Base-by-base conservation (phyloP, 2,888 invertebrate species). In the Caenorhabditis becei region DNA sequence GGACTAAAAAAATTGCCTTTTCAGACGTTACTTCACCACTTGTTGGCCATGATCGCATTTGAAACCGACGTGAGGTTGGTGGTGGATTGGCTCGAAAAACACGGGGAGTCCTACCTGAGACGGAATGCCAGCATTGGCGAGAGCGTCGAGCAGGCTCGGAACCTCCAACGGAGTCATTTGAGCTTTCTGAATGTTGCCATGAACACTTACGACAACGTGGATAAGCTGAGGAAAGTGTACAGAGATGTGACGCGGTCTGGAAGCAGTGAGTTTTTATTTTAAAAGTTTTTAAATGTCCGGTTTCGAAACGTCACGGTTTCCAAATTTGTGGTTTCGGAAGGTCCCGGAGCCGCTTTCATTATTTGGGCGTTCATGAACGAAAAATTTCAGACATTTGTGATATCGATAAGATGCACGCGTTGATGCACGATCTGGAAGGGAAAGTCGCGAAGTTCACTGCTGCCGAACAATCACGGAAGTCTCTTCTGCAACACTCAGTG, bases 1-100 rank as follows among this genome's bases (percentile, higher is more conserved):
- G n/a, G n/a, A n/a, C n/a, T n/a, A n/a, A 10, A 5, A 35, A 35
- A 10, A 35, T 10, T 10, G 35, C 7, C 35, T 5, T 65, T 80
- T 8, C 18, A 86, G 86, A 66, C 75, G 28, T 49, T 71, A 1
- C 70, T 87, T 14, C 81, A 83, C 35, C 78, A 83, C 20, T 70
- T 86, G 70, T 78, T 83, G 16, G 86, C 88, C 0, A 69, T 81
- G 58, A 84, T 83, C 11, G 87, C 85, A 16, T 86, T 88, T 53
- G 83, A 88, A 54, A 82, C 84, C 2, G 88, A 88, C 71, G 82
- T 83, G 5, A 80, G 83, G 49, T 69, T 83, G 54, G 90, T 90
- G 1, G 80, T 90, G 10, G 87, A 88, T 37, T 90, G 90, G 90
- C 79, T 90, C 44, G 86, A 90, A n/a, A 77, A 87, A 16, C 89